phyloP scores from a whole-genome alignment of 2,888 invertebrate species.

The Lepidonotus clava region DNA sequence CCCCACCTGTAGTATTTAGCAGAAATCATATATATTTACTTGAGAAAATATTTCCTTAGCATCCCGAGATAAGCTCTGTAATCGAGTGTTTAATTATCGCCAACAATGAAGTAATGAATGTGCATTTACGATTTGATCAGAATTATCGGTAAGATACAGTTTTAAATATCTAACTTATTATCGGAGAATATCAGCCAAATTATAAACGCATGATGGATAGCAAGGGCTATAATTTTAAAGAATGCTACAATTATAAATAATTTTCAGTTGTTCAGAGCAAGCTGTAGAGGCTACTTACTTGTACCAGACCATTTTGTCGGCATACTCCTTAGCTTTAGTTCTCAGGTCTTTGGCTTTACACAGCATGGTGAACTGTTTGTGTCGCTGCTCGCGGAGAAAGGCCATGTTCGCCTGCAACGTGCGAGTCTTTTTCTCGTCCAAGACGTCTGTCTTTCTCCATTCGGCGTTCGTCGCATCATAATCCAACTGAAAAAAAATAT shows the following conservation, averaged over 20 bases:
- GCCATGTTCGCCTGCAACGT: neutral
- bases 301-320: neutral
- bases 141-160: no score
- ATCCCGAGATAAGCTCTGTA: no score
- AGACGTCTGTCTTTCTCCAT: neutral
- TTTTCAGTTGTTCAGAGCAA: no score
- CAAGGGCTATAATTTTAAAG: neutral
- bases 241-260: no score
- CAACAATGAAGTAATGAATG: no score
- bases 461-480: neutral
- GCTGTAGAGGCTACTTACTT: neutral
- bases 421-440: neutral
- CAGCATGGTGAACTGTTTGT: neutral
- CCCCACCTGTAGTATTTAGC: no score
- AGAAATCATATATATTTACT: no score
- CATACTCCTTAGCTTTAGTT: neutral
- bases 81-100: no score
- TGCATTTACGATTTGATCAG: no score
- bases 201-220: neutral
- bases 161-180: no score
- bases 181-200: no score
- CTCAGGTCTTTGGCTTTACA: neutral
- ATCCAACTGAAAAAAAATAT: constrained; percentile 5
- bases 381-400: neutral
- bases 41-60: no score